Percentiles rank a stretch among this genome's conserved stretches.
Conservation (phyloP, 2,113 vertebrate species). For the Illadopsis cleaveri region DNA sequence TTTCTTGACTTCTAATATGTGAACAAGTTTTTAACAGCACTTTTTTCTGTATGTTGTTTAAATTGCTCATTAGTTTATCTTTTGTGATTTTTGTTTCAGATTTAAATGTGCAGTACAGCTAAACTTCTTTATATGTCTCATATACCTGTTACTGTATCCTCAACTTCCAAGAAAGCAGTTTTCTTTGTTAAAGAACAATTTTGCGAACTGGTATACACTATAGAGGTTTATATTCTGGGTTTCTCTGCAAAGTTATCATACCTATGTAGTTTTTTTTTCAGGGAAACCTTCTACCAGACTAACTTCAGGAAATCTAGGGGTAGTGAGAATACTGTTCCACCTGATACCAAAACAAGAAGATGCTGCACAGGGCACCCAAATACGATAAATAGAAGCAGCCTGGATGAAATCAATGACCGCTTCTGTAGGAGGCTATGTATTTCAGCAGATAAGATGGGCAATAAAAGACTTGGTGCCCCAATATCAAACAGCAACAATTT, state of each 20-base stretch:
- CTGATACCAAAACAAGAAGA: neutral
- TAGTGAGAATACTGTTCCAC: neutral
- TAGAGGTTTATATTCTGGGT: neutral
- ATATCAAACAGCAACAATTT: neutral
- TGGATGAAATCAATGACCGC: neutral
- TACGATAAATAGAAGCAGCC: neutral
- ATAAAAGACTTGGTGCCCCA: neutral
- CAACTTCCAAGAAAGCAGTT: neutral
- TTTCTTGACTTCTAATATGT: neutral
- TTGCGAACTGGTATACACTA: neutral
- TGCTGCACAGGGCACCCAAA: neutral
- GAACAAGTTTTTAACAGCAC: neutral
- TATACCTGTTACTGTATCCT: neutral
- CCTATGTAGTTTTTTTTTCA: neutral
- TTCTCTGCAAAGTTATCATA: neutral
- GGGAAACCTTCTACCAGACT: neutral
- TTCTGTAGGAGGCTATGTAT: neutral
- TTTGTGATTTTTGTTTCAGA: neutral
- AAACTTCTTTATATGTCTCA: neutral
- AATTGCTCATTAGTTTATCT: neutral
- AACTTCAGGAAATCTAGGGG: neutral
- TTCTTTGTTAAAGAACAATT: neutral
- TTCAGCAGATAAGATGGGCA: neutral
- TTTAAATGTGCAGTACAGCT: neutral
- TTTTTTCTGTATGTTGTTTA: neutral